A percentile compares a stretch with the other conserved stretches of the same genome.
Conservation (phyloP, 2,113 vertebrate genomes). For the Nycticebus coucang region DNA sequence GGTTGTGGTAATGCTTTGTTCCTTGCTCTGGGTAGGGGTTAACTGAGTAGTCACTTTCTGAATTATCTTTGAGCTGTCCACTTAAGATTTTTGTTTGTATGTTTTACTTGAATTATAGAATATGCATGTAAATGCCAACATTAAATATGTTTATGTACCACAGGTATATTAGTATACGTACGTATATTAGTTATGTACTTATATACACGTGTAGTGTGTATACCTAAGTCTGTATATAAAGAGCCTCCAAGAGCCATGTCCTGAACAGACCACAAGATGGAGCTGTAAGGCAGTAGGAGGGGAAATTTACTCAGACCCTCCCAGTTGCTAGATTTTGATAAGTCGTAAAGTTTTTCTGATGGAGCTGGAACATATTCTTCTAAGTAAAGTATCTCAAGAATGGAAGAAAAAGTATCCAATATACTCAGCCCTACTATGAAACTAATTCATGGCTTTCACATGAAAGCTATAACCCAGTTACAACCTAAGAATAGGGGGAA, state of each 20-base stretch:
- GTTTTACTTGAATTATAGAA: conserved; percentile 19
- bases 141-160: neutral
- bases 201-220: too few relatives aligned
- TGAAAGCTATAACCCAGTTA: too few relatives aligned
- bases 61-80: neutral
- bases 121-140: neutral
- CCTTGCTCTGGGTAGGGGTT: neutral
- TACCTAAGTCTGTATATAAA: too few relatives aligned
- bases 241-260: neutral
- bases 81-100: neutral
- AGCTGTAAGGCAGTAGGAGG: neutral
- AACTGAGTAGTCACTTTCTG: neutral
- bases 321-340: neutral
- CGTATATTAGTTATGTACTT: neutral
- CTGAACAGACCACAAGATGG: conserved; percentile 57
- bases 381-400: too few relatives aligned
- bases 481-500: too few relatives aligned
- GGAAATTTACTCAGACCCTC: neutral
- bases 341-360: neutral
- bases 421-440: too few relatives aligned
- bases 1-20: neutral
- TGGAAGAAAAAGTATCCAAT: too few relatives aligned
- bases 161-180: neutral
- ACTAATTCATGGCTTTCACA: too few relatives aligned
- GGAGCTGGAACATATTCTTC: too few relatives aligned